Percentiles rank a stretch among this genome's conserved stretches.
Conservation (phyloP, 2,888 invertebrate species). For the Cosmorhoe ocellata region DNA sequence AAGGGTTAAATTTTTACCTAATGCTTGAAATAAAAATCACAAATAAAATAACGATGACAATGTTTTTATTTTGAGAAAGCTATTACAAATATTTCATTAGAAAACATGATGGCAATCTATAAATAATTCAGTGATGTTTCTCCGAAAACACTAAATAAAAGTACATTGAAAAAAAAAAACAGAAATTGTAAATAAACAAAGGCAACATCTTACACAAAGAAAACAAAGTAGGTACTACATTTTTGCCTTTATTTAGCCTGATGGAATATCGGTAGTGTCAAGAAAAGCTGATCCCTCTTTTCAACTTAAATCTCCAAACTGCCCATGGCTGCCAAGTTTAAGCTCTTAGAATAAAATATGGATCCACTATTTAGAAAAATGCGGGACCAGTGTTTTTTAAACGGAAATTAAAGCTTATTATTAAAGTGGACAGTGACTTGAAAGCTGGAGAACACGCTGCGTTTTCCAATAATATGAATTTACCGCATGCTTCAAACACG, state of each 20-base stretch:
- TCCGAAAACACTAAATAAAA: not conserved
- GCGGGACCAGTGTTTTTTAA: conserved; percentile 38
- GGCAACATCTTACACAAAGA: not conserved
- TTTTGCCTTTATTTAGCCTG: too few species aligned
- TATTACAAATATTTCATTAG: conserved; percentile 2
- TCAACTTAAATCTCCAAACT: conserved; percentile 4
- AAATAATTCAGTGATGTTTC: conserved; percentile 4
- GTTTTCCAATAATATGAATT: not conserved
- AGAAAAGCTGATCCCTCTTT: conserved; percentile 11
- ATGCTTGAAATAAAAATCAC: not conserved
- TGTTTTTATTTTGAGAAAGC: not conserved
- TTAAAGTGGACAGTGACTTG: not conserved
- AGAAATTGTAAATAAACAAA: not conserved
- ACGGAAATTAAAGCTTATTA: conserved; percentile 34
- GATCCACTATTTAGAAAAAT: conserved; percentile 34
- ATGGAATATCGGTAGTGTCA: conserved; percentile 1
- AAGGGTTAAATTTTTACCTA: not conserved
- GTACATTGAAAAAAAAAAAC: not conserved
- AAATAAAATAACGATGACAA: not conserved
- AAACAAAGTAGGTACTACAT: not conserved
- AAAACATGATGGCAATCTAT: not conserved
- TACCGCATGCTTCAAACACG: too few species aligned
- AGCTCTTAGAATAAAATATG: conserved; percentile 37
- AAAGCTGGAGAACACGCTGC: not conserved
- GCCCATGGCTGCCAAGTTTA: conserved; percentile 22